Conservation (phyloP, 2,797 vertebrate genomes). For the Chaetophractus vellerosus region DNA sequence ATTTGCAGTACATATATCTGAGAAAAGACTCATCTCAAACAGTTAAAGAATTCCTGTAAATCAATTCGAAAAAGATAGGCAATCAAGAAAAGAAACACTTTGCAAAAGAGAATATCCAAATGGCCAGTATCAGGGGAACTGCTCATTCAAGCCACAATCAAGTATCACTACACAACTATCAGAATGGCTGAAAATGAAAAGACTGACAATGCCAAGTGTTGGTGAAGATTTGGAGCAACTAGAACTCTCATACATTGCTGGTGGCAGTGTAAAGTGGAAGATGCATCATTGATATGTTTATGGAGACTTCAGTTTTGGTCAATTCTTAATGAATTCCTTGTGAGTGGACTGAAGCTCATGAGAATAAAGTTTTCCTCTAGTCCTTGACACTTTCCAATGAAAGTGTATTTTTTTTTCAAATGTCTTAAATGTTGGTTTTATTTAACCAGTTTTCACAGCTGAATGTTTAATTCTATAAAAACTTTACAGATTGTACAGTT, state of each 20-base stretch:
- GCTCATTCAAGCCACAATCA: background rate
- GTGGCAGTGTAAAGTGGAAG: too few relatives aligned
- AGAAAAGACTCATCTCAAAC: background rate
- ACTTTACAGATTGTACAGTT: constrained; percentile 93
- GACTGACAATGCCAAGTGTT: background rate
- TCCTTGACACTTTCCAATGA: constrained; percentile 96
- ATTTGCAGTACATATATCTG: background rate
- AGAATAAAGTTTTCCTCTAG: constrained; percentile 91
- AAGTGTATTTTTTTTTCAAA: constrained; percentile 90
- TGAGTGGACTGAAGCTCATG: constrained; percentile 88
- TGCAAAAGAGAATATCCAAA: background rate
- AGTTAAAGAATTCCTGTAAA: background rate
- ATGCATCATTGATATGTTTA: constrained; percentile 87
- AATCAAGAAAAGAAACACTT: background rate
- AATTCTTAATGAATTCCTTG: constrained; percentile 89
- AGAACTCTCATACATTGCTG: too few relatives aligned
- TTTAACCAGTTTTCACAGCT: constrained; percentile 92
- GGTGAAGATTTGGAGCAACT: background rate
- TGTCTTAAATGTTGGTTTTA: too few relatives aligned
- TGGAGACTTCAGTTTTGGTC: constrained; percentile 90
- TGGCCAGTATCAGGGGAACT: background rate
- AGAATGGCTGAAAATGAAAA: too few relatives aligned
- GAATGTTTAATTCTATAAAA: constrained; percentile 92
- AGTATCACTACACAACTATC: background rate
- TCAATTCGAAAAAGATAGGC: background rate